Evolutionary conservation across 2,888 invertebrate species (phyloP).

Genomic region (Nezara viridula): DNA sequence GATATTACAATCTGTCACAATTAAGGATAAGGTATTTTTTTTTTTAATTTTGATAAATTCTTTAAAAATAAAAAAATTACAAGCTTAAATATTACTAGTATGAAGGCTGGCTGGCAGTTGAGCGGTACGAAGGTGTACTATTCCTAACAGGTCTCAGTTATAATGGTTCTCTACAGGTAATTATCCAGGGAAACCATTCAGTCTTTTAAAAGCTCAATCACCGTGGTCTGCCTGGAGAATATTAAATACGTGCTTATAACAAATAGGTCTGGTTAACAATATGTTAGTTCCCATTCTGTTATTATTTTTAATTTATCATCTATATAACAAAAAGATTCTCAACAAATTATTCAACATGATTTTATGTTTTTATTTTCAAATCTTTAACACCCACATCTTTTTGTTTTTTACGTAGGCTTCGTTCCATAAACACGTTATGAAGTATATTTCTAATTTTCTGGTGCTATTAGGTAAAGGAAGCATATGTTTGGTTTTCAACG

Average conservation of each 20-base stretch:
- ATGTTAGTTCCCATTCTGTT: neutral
- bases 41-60: too few species aligned
- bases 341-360: neutral
- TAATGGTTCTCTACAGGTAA: constrained; percentile 26
- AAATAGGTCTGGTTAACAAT: neutral
- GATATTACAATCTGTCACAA: too few species aligned
- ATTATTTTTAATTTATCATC: constrained; percentile 16
- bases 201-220: constrained; percentile 27
- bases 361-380: neutral
- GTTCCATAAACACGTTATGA: too few species aligned
- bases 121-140: neutral
- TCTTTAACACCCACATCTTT: too few species aligned
- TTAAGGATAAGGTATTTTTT: too few species aligned
- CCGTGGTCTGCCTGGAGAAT: neutral
- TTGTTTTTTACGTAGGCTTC: too few species aligned
- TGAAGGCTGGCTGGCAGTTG: neutral
- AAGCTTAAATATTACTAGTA: neutral
- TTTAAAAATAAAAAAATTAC: neutral
- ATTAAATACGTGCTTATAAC: neutral
- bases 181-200: constrained; percentile 19
- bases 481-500: too few species aligned
- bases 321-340: neutral
- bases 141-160: neutral
- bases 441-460: too few species aligned
- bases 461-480: too few species aligned